Percentiles rank a stretch among this genome's conserved stretches.
phyloP scores from a whole-genome alignment of 2,113 vertebrate genomes.

The Origma solitaria region DNA sequence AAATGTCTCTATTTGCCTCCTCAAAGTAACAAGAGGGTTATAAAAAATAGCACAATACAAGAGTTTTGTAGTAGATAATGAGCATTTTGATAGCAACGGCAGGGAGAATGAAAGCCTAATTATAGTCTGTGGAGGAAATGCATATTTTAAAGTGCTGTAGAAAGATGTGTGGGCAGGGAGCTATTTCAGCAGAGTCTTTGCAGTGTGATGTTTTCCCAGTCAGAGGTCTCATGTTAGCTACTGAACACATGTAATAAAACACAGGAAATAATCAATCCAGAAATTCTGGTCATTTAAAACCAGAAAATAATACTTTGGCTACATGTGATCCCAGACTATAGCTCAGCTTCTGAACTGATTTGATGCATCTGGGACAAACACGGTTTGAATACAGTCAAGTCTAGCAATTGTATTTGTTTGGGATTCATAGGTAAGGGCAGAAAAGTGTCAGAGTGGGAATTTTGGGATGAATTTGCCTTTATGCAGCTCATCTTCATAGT shows the following conservation, averaged over 20 bases:
- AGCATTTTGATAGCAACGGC: neutral
- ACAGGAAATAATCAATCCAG: neutral
- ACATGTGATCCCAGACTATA: neutral
- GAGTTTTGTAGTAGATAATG: conserved; percentile 27
- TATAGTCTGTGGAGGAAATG: conserved; percentile 22
- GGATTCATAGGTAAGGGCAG: neutral
- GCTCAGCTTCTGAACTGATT: neutral
- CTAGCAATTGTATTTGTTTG: neutral
- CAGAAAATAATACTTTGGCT: neutral
- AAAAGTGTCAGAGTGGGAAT: neutral
- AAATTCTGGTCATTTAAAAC: neutral
- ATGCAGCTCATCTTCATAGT: neutral
- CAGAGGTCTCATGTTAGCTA: neutral
- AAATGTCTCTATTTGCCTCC: neutral
- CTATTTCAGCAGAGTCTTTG: conserved; percentile 15
- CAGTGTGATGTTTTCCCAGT: neutral
- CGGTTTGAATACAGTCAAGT: neutral
- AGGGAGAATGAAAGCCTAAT: conserved; percentile 36
- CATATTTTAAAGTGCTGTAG: conserved; percentile 14
- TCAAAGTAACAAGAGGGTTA: neutral
- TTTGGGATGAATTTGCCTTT: neutral
- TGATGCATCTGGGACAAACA: neutral
- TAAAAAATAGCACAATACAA: neutral
- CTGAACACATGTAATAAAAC: neutral
- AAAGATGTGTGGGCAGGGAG: conserved; percentile 44